Evolutionary conservation across 2,113 vertebrate genomes (phyloP), one percentile per base, ranked within the genome.

Genomic region (Physeter macrocephalus): DNA sequence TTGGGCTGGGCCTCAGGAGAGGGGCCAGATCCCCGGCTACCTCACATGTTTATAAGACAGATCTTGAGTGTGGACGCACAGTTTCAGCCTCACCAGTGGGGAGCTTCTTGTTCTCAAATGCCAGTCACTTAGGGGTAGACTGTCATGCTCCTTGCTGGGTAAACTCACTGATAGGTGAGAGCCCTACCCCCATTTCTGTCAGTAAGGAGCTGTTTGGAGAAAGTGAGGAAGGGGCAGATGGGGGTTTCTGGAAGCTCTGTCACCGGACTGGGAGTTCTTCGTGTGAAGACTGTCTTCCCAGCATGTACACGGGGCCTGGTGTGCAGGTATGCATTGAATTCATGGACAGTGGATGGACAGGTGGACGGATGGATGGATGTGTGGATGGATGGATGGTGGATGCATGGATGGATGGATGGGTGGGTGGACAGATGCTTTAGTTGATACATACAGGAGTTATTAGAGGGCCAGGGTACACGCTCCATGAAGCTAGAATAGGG

Each of bases 21-120:
- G 25, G 5, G 34, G 17, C 17, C 12, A n/a, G 43, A n/a, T 46
- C 18, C 31, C 10, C 5, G 0, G 2, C 3, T 36, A 25, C 64
- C 27, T 81, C 69, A n/a, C 0, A 0, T 25, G 4, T 29, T 6
- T 43, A 3, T 18, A 43, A 2, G 14, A 21, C 21, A 64, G 39
- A 46, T 13, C 59, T n/a, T 72, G 43, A 95, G 34, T 39, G 80
- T 57, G 39, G 66, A 71, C 34, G 90, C 14, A 29, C 25, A 18
- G 36, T 64, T 39, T 67, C 64, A 27, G 49, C 39, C 12, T 80
- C 20, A 57, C 11, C 31, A 0, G 0, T 39, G 2, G 72, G 21
- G 27, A 36, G 23, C 72, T 82, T 39, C 57, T 5, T 89, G 29
- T 46, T 64, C 39, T 89, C 84, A 43, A 10, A 66, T 4, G 41